Evolutionary conservation across 1,140 invertebrate genomes (phyloP), one percentile per base, ranked within the genome.

Genomic region (Oncopeltus fasciatus): DNA sequence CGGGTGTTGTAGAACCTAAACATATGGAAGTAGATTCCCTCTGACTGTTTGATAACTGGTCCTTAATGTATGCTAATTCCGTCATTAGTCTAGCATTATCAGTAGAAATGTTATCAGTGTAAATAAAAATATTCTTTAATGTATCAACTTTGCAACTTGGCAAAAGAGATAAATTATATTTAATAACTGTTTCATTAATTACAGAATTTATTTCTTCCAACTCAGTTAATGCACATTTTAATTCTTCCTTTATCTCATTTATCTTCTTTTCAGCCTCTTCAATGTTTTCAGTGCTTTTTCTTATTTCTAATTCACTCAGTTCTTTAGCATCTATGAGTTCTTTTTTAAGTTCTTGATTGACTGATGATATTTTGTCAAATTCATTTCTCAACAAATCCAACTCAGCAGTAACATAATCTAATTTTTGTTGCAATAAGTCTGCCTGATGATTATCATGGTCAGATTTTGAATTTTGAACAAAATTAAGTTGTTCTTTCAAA

Each of bases 401-500:
- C 14, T 38, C 5, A 14, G 5, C 31, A 38, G 31, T 38, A 8
- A 38, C 5, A 38, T 38, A 8, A 38, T 38, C 14, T 38, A 38
- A 8, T 38, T 38, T 5, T 38, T 38, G 31, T 14, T 38, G 5
- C 14, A 38, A 38, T 38, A 8, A 8, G 5, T 38, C 31, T 8
- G 31, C 31, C 31, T 38, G 5, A 5, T 8, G 5, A 38, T 8
- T 38, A 38, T 38, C 31, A 8, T 5, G 14, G 31, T 38, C 14
- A 38, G 31, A 38, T 8, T 14, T 38, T 38, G 31, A 38, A 38
- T n/a, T n/a, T n/a, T 38, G 31, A 38, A 14, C 57, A 11, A 69
- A 63, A 57, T n/a, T n/a, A n/a, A n/a, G n/a, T n/a, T 71, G 64
- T 64, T 67, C 60, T 20, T 53, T 58, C 14, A 63, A n/a, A 28